Conservation (phyloP, 92 coral and sea anemone genomes). For the Zoanthus sociatus region DNA sequence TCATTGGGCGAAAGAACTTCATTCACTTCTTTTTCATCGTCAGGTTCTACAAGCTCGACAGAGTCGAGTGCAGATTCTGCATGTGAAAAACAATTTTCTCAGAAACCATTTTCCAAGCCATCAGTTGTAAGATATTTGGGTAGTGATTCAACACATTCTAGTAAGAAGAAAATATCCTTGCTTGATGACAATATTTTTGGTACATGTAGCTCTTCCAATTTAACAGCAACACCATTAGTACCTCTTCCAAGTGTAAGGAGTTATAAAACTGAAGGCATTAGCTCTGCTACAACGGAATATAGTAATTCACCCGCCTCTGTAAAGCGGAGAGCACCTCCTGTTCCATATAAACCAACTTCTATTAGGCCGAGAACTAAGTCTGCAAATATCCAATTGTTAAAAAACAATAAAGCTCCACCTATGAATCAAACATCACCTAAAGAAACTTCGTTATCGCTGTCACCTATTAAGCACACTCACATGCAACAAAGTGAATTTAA, state of each 20-base stretch:
- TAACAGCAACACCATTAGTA: slow-evolving; percentile 47
- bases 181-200: slow-evolving; percentile 7
- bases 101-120: background rate
- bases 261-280: background rate
- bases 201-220: background rate
- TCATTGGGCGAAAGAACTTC: background rate
- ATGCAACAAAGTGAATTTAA: background rate
- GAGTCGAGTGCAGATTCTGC: slow-evolving; percentile 26
- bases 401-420: background rate
- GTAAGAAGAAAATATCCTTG: background rate
- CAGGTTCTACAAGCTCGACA: slow-evolving; percentile 2
- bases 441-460: background rate
- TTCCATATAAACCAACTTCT: slow-evolving; percentile 19
- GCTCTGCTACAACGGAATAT: slow-evolving; percentile 39
- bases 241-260: slow-evolving; percentile 44
- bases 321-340: slow-evolving; percentile 62
- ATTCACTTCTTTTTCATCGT: background rate
- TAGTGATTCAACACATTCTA: background rate
- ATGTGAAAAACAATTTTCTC: background rate
- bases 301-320: slow-evolving; percentile 60
- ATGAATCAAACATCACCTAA: background rate
- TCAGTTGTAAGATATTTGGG: slow-evolving; percentile 35
- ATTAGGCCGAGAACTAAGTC: slow-evolving; percentile 15
- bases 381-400: background rate
- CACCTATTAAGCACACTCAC: background rate